A percentile compares a stretch with the other conserved stretches of the same genome.
Conservation (phyloP, 1,140 invertebrate genomes). For the Pseudomyrmex flavicornis region DNA sequence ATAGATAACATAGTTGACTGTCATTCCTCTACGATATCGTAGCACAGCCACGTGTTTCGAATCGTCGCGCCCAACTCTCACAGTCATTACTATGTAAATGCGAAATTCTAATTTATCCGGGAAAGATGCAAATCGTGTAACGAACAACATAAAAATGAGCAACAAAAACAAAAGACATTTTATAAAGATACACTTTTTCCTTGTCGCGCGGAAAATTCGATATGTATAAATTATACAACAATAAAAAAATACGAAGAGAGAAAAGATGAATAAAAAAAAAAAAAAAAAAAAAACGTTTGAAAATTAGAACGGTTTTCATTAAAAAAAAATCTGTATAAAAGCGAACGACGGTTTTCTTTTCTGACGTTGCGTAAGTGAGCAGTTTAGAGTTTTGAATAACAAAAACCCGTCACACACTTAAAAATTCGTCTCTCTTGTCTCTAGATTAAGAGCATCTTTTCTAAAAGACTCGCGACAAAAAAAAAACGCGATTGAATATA, state of each 20-base stretch:
- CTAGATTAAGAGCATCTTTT: neutral
- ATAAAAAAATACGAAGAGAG: too few species aligned
- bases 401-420: neutral
- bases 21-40: neutral
- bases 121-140: neutral
- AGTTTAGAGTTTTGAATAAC: too few species aligned
- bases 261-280: too few species aligned
- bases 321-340: too few species aligned
- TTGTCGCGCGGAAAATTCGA: too few species aligned
- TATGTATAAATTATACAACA: too few species aligned
- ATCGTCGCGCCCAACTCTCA: neutral
- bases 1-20: conserved; percentile 7
- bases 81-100: conserved; percentile 9
- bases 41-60: neutral
- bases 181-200: too few species aligned
- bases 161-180: neutral
- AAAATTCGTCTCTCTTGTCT: neutral
- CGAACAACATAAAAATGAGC: neutral
- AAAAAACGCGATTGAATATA: conserved; percentile 35
- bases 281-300: too few species aligned
- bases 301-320: too few species aligned
- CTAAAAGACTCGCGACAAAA: too few species aligned
- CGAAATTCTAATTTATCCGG: neutral
- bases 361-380: too few species aligned
- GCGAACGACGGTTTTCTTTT: too few species aligned